Percentiles rank a stretch among this genome's conserved stretches.
Evolutionary conservation across 2,113 vertebrate species (phyloP).

Genomic region (Trogon surrucura): DNA sequence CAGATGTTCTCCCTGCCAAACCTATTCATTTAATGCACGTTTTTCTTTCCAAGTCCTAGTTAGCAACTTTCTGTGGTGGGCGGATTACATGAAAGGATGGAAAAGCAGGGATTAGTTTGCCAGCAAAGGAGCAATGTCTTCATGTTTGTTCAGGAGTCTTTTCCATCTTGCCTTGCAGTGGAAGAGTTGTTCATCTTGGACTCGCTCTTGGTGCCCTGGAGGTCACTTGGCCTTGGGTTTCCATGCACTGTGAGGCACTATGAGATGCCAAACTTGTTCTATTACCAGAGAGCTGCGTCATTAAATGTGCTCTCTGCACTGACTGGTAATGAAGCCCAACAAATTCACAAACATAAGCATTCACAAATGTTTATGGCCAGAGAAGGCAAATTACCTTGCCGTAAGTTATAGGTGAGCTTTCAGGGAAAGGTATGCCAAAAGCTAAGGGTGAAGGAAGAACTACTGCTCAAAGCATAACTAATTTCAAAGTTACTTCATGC

Average conservation of each 20-base stretch:
- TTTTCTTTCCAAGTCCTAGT: conserved; percentile 33
- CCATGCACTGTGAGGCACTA: neutral
- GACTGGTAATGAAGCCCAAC: neutral
- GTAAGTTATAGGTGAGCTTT: neutral
- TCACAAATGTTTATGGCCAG: neutral
- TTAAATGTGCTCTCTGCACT: neutral
- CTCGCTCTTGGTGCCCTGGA: neutral
- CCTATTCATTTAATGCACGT: conserved; percentile 37
- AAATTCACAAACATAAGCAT: neutral
- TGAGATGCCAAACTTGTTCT: conserved; percentile 15
- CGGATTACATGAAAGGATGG: conserved; percentile 3
- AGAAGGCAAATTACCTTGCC: neutral
- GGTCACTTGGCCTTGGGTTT: conserved; percentile 10
- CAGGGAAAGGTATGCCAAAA: neutral
- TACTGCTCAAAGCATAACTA: neutral
- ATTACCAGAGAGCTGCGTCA: neutral
- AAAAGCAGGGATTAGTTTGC: conserved; percentile 17
- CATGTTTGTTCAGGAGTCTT: neutral
- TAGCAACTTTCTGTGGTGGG: conserved; percentile 35
- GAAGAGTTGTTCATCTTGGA: neutral
- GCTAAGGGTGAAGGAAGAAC: neutral
- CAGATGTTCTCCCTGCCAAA: conserved; percentile 48
- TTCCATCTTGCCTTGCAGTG: conserved; percentile 3
- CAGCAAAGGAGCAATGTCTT: conserved; percentile 25
- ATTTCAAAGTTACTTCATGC: neutral